Evolutionary conservation across 2,888 invertebrate species (phyloP).

Genomic region (Biston betularia): DNA sequence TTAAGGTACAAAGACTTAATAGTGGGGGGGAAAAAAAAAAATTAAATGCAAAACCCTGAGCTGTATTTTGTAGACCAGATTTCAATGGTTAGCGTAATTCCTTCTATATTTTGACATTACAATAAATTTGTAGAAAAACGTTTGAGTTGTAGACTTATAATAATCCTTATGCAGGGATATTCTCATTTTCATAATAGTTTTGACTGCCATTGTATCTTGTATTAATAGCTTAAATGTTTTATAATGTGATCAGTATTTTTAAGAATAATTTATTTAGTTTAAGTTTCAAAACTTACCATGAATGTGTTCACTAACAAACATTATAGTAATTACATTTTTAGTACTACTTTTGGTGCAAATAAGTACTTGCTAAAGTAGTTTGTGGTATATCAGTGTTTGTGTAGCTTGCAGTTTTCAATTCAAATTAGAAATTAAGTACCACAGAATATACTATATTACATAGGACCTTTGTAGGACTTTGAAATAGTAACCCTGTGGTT

Average conservation of each 20-base stretch:
- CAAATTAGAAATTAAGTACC: neutral
- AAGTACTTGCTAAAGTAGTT: neutral
- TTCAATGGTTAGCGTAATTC: no score
- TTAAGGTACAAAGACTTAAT: neutral
- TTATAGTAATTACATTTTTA: neutral
- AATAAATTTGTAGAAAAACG: neutral
- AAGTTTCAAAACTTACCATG: conserved; percentile 40
- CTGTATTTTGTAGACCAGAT: neutral
- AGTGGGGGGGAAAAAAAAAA: neutral
- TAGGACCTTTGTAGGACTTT: no score
- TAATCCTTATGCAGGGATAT: no score
- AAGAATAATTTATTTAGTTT: conserved; percentile 34
- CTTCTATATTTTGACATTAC: neutral
- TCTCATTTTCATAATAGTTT: neutral
- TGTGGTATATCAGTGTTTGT: neutral
- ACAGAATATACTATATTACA: neutral
- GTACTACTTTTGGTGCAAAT: neutral
- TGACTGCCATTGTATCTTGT: conserved; percentile 1
- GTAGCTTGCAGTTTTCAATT: neutral
- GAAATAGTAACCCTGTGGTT: no score
- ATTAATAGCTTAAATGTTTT: conserved; percentile 8
- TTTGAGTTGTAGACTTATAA: no score
- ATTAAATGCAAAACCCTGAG: neutral
- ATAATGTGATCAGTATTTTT: conserved; percentile 38
- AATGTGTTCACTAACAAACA: conserved; percentile 48